phyloP scores from a whole-genome alignment of 2,113 vertebrate genomes.

The Gambusia affinis region DNA sequence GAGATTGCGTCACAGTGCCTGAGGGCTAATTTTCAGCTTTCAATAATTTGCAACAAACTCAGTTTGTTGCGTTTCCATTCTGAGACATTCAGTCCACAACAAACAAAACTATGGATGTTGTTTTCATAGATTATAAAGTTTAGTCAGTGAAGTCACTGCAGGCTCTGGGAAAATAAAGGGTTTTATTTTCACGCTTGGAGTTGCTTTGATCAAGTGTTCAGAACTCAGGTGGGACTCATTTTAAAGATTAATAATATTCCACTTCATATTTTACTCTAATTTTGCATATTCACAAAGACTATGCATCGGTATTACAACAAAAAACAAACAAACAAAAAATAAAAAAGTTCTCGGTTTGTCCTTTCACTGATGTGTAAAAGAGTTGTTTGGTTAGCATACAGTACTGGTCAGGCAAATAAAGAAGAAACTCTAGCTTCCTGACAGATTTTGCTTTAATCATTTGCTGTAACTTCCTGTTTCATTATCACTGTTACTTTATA shows the following conservation, averaged over 20 bases:
- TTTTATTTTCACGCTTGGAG: not conserved
- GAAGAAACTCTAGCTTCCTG: too few species aligned
- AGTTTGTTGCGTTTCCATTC: not conserved
- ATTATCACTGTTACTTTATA: too few species aligned
- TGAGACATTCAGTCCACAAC: not conserved
- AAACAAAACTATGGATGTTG: not conserved
- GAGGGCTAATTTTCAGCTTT: not conserved
- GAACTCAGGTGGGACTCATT: not conserved
- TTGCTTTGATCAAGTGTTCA: not conserved
- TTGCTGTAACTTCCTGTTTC: too few species aligned
- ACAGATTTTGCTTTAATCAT: too few species aligned
- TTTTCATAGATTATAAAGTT: not conserved
- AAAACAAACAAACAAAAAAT: too few species aligned
- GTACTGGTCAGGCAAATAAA: too few species aligned
- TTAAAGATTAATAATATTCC: not conserved
- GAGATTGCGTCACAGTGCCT: not conserved
- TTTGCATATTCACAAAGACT: too few species aligned
- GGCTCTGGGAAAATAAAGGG: not conserved
- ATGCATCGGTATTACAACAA: too few species aligned
- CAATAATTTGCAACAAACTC: not conserved
- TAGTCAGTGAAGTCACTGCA: not conserved
- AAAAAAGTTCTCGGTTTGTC: too few species aligned
- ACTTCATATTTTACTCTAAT: not conserved
- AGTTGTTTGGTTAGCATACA: too few species aligned
- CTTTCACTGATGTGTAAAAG: too few species aligned